Base-by-base conservation (phyloP, 30 jellyfish, hydroid and myxozoan species). In the Hydra vulgaris region DNA sequence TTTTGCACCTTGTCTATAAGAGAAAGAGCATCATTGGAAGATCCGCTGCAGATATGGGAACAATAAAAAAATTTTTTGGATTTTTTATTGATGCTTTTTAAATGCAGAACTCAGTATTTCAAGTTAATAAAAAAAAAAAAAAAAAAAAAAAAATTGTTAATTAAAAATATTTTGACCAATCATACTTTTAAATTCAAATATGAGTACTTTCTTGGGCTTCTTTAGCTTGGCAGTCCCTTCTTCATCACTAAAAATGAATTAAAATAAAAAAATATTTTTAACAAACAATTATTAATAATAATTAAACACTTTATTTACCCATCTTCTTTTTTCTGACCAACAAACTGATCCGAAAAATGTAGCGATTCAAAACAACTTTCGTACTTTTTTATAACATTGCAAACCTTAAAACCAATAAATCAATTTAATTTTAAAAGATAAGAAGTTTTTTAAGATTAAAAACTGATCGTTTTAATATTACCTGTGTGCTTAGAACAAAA, bases 281-380 rank as follows among this genome's bases (percentile, higher is more conserved):
- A 71, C 25, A n/a, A 16, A 68, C 25, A 7, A 68, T 3, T 4
- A 68, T 68, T 3, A 23, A 68, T 68, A n/a, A n/a, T n/a, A 68
- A 68, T 3, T 3, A 68, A 68, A 23, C 15, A 3, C 27, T 68
- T 3, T 3, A 23, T 3, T 68, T 68, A 94, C 99, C 81, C 83
- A 74, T 94, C 99, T 66, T 94, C 99, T 53, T 94, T 94, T 85
- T 94, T 94, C 76, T 88, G 96, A n/a, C 99, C 99, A 72, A 88
- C 96, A 75, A 79, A 94, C 70, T 94, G 99, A 78, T 94, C 99
- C 0, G 99, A 94, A 74, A 88, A 94, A 73, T 94, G 99, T 94
- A 94, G 3, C 73, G 95, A 73, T 79, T 94, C 99, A 77, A 94
- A 94, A 61, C 95, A 79, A 53, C 83, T 89, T 61, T 87, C 99